Conservation (phyloP, 2,113 vertebrate species). For the Tinamus guttatus region DNA sequence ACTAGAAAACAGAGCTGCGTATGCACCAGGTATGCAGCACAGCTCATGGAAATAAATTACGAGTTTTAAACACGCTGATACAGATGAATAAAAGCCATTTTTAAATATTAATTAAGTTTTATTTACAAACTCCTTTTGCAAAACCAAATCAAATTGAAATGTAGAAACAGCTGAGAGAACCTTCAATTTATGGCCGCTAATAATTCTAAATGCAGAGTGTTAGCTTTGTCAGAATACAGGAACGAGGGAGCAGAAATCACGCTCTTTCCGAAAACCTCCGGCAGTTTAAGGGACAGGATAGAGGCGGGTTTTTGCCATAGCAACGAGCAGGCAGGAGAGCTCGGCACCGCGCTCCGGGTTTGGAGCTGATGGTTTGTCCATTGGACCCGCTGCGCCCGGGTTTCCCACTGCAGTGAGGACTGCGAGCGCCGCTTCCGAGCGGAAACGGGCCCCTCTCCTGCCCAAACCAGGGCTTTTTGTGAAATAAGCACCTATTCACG, state of each 20-base stretch:
- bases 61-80: background rate
- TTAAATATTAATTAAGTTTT: background rate
- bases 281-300: background rate
- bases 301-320: constrained; percentile 39
- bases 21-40: background rate
- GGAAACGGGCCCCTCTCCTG: background rate
- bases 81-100: background rate
- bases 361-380: too few relatives aligned
- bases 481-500: background rate
- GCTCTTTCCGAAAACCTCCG: background rate
- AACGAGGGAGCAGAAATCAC: background rate
- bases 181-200: background rate
- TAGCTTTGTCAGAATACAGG: background rate
- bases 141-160: background rate
- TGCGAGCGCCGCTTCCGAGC: background rate
- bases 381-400: background rate
- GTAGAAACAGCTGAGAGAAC: background rate
- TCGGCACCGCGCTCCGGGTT: too few relatives aligned
- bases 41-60: background rate
- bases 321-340: constrained; percentile 12
- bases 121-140: background rate
- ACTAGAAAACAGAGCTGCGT: background rate
- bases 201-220: background rate
- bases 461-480: constrained; percentile 10
- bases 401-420: constrained; percentile 6